Base-by-base conservation (phyloP, 2,113 vertebrate genomes). In the Cinclus cinclus region DNA sequence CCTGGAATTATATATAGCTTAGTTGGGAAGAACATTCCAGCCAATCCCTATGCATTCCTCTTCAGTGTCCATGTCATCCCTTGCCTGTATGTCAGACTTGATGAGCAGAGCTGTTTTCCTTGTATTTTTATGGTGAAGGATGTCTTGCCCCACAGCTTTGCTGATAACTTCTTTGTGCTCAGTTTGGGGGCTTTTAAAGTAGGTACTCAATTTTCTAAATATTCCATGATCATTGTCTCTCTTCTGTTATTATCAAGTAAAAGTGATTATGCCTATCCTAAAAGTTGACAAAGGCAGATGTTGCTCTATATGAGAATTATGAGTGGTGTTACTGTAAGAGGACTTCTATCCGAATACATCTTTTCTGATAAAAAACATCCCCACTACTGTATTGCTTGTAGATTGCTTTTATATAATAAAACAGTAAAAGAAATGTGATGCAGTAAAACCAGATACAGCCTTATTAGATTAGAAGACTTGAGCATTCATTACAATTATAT, bases 341-440 rank as follows among this genome's bases (percentile, higher is more conserved):
- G 35, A 41, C n/a, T 87, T 67, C 15, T 58, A 37, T 69, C 28
- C 8, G 83, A 87, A 76, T 65, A 37, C 25, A 33, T 35, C 2
- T 35, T 56, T 76, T 67, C 78, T 83, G 21, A 19, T 79, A 33
- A 81, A 60, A 47, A 24, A 20, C 4, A 37, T 13, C 15, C 2
- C 1, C 39, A 24, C 20, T 19, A 5, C 30, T 30, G 7, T 70
- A 60, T 95, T 88, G 49, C 64, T 89, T 69, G 35, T 68, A 82
- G 84, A 86, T 85, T 91, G 84, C 37, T 91, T 95, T 85, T 91
- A 90, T 90, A 81, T 88, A 60, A 80, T 35, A 78, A 87, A 68
- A 55, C 41, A 64, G 80, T 92, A 91, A 75, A 92, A 87, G 7
- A 75, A 93, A 86, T 67, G 84, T 64, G 52, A 69, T 94, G 56